A percentile compares a stretch with the other conserved stretches of the same genome.
Evolutionary conservation across 2,888 invertebrate genomes (phyloP).

Genomic region (Malacosoma neustria): DNA sequence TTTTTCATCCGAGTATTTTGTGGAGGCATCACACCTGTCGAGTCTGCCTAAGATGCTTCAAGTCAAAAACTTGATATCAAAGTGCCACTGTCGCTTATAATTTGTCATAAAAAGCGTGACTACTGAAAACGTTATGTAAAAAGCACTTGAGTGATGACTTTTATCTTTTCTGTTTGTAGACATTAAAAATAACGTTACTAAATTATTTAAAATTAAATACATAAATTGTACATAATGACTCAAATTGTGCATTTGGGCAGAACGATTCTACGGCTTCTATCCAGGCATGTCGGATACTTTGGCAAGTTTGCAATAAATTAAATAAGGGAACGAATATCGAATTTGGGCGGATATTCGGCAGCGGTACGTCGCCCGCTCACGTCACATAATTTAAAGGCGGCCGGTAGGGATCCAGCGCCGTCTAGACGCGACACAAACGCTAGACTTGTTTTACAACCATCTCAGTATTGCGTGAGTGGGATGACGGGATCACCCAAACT

Average conservation of each 20-base stretch:
- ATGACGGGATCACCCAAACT: slow-evolving; percentile 25
- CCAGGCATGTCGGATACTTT: slow-evolving; percentile 5
- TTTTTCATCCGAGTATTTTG: no score
- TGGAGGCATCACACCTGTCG: no score
- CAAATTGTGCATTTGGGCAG: background rate
- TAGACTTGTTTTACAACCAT: slow-evolving; percentile 53
- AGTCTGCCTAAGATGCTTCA: no score
- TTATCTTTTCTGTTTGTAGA: no score
- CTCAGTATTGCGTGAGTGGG: slow-evolving; percentile 22
- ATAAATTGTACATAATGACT: background rate
- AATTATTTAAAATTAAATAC: no score
- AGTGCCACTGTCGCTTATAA: no score
- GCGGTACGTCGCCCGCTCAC: slow-evolving; percentile 33
- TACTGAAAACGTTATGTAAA: no score
- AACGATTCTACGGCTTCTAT: background rate
- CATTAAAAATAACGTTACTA: no score
- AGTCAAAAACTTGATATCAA: no score
- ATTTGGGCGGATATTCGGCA: slow-evolving; percentile 37
- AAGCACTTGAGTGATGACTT: no score
- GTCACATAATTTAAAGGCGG: slow-evolving; percentile 64
- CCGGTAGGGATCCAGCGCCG: slow-evolving; percentile 59
- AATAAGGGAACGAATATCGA: slow-evolving; percentile 32
- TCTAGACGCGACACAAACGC: slow-evolving; percentile 63
- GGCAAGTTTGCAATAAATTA: slow-evolving; percentile 22
- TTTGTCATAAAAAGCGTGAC: no score